Percentiles rank a stretch among this genome's conserved stretches.
These are phyloP conservation scores for Myotis findleyi DNA, from an alignment of 2,797 vertebrate genomes.

Conservation along the genomic window DNA sequence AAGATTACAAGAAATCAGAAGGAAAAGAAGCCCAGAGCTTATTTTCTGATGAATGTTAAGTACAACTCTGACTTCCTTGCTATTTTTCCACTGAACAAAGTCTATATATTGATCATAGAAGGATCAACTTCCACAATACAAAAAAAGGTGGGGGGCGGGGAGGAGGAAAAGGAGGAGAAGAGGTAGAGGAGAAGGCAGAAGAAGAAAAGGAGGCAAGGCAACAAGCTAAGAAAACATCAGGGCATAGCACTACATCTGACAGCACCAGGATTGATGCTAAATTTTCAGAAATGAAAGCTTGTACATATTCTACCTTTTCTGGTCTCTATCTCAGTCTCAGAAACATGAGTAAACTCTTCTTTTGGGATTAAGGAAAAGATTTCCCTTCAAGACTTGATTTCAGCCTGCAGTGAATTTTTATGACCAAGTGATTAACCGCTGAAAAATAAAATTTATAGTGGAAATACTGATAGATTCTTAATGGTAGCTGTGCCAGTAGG, in stretches of 20 bases:
- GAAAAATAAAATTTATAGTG: conserved; percentile 71
- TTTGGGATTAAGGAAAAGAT: conserved; percentile 55
- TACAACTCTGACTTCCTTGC: background rate
- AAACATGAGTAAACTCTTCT: conserved; percentile 45
- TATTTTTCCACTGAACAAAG: background rate
- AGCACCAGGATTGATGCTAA: background rate
- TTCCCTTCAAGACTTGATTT: conserved; percentile 71
- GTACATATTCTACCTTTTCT: background rate
- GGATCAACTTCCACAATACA: background rate
- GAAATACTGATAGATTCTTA: conserved; percentile 70
- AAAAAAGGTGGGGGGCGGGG: background rate
- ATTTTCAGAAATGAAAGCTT: conserved; percentile 17
- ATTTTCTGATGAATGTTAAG: background rate
- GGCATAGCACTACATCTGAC: background rate
- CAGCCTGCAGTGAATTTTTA: conserved; percentile 75
- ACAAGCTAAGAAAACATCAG: background rate
- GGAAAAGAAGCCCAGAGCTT: background rate
- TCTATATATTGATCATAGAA: background rate
- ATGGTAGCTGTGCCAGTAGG: conserved; percentile 59
- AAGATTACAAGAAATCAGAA: background rate
- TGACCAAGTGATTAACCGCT: conserved; percentile 70
- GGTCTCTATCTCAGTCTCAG: conserved; percentile 8
- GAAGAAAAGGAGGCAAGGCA: background rate
- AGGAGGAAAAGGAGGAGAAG: background rate
- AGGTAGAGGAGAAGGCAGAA: background rate